These are phyloP conservation scores for Meloidogyne hapla DNA, from an alignment of 1,140 invertebrate genomes.

Conservation along the genomic window DNA sequence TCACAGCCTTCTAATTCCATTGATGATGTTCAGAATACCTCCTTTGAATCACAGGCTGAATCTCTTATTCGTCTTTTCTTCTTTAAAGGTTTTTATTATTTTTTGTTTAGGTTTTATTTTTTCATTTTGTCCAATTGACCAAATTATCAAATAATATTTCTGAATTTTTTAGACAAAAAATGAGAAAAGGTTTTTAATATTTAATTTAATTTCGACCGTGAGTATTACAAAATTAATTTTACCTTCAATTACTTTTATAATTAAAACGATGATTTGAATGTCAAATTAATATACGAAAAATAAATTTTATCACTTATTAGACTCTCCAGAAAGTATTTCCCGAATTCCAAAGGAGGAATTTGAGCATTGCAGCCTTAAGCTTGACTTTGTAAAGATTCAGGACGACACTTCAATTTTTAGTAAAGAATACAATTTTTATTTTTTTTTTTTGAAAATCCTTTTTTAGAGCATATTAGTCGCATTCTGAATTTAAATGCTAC, in stretches of 20 bases:
- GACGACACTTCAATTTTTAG: slow-evolving; percentile 22
- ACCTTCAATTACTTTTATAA: too few species aligned
- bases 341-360: not conserved
- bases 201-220: too few species aligned
- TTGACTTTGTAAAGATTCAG: slow-evolving; percentile 22
- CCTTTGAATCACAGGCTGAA: slow-evolving; percentile 9
- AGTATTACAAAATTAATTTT: too few species aligned
- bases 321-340: not conserved
- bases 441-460: not conserved
- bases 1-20: not conserved
- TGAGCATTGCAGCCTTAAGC: not conserved
- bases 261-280: too few species aligned
- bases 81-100: not conserved
- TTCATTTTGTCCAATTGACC: not conserved
- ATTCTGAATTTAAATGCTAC: slow-evolving; percentile 21
- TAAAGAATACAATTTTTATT: not conserved
- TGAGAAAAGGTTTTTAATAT: too few species aligned
- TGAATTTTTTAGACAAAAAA: too few species aligned
- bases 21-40: not conserved
- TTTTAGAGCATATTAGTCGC: slow-evolving; percentile 13
- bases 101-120: too few species aligned
- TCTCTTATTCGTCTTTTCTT: slow-evolving; percentile 22
- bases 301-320: not conserved
- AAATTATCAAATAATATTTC: not conserved
- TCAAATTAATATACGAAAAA: too few species aligned